phyloP scores from a whole-genome alignment of 2,888 invertebrate genomes.

The Microctonus brassicae region DNA sequence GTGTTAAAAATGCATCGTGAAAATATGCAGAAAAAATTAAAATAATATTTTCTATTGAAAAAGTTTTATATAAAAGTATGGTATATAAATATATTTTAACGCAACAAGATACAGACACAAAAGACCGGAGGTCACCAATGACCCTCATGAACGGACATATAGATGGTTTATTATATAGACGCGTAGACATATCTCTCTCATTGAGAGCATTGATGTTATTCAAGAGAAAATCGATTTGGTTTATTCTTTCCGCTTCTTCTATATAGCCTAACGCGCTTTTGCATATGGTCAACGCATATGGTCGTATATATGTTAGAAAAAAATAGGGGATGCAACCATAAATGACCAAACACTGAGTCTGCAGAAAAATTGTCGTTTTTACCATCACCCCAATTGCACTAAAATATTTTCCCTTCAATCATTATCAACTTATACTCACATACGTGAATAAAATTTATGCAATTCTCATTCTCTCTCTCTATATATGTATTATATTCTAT shows the following conservation, averaged over 20 bases:
- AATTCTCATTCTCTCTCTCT: neutral
- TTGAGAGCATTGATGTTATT: neutral
- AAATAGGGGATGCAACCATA: conserved; percentile 63
- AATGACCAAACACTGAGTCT: conserved; percentile 58
- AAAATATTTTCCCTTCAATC: conserved; percentile 34
- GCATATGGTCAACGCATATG: conserved; percentile 66
- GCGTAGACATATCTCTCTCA: conserved; percentile 3
- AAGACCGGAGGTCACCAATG: too few relatives aligned
- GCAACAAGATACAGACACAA: neutral
- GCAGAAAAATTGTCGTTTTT: conserved; percentile 9
- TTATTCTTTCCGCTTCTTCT: conserved; percentile 23
- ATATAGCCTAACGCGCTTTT: conserved; percentile 50
- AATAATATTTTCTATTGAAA: too few relatives aligned
- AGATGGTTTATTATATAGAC: neutral
- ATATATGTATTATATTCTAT: too few relatives aligned
- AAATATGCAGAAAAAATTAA: too few relatives aligned
- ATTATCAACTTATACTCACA: conserved; percentile 16
- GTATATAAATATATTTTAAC: too few relatives aligned
- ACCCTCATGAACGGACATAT: neutral
- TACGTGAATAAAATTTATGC: neutral
- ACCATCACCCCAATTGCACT: neutral
- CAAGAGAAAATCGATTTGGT: conserved; percentile 33
- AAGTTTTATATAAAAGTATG: too few relatives aligned
- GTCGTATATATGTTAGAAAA: conserved; percentile 60
- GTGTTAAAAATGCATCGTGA: too few relatives aligned